Evolutionary conservation across 2,888 invertebrate species (phyloP).

Genomic region (Mystacides longicornis): DNA sequence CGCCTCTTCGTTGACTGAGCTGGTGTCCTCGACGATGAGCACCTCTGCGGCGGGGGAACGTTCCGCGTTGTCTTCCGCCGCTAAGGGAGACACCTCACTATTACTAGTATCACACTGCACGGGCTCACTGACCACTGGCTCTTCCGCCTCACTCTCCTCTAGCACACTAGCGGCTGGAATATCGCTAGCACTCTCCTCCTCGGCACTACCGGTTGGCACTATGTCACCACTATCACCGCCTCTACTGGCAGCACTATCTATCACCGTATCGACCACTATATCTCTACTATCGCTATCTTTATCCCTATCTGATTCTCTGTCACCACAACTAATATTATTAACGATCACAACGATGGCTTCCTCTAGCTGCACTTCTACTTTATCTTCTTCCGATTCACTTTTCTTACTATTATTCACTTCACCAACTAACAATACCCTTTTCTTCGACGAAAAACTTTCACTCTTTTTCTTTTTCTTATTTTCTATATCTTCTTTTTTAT

Average conservation of each 20-base stretch:
- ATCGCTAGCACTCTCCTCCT: neutral
- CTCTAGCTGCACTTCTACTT: constrained; percentile 8
- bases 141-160: constrained; percentile 17
- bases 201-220: neutral
- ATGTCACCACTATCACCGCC: neutral
- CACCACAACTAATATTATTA: constrained; percentile 2
- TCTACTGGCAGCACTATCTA: constrained; percentile 34
- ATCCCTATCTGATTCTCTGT: neutral
- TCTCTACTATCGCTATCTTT: neutral
- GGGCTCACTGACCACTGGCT: constrained; percentile 11
- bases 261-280: constrained; percentile 28
- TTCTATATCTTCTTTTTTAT: constrained; percentile 27
- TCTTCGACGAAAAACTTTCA: constrained; percentile 29
- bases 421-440: constrained; percentile 35
- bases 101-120: constrained; percentile 23
- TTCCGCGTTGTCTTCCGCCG: constrained; percentile 33
- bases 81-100: constrained; percentile 31
- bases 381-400: constrained; percentile 32
- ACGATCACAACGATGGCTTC: neutral
- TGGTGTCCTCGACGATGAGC: constrained; percentile 42
- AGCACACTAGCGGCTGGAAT: constrained; percentile 14
- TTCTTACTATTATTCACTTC: constrained; percentile 40
- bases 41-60: constrained; percentile 34
- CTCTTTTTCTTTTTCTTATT: constrained; percentile 27
- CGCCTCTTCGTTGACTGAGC: constrained; percentile 39